A percentile compares a stretch with the other conserved stretches of the same genome.
These are phyloP conservation scores for Morpho deidamia DNA, from an alignment of 2,888 invertebrate genomes.

Conservation along the genomic window DNA sequence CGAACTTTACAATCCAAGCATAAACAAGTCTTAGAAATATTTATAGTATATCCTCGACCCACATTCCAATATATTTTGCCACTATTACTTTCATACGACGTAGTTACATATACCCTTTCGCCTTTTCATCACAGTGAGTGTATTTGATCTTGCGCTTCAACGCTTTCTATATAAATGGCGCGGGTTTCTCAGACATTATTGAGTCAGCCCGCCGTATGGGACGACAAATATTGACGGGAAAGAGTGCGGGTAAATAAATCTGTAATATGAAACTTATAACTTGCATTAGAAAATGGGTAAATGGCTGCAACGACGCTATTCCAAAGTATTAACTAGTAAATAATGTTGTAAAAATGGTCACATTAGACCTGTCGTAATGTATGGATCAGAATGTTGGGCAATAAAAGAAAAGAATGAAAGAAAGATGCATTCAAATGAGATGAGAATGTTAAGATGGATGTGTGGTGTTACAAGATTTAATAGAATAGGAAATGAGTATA, in stretches of 20 bases:
- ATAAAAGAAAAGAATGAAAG: no score
- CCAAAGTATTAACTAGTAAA: no score
- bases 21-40: background rate
- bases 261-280: constrained; percentile 26
- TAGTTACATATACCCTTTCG: background rate
- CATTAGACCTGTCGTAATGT: no score
- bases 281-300: background rate
- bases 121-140: constrained; percentile 14
- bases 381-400: no score
- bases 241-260: constrained; percentile 24
- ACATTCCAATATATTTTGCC: background rate
- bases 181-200: constrained; percentile 23
- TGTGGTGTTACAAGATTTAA: no score
- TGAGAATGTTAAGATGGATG: no score
- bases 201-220: constrained; percentile 25
- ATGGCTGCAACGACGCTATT: no score
- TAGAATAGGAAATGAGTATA: no score
- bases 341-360: no score
- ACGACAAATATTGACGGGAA: constrained; percentile 29
- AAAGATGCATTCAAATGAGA: no score
- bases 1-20: no score
- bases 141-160: constrained; percentile 21
- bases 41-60: background rate
- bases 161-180: constrained; percentile 19
- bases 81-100: background rate